These are phyloP conservation scores for Xenus cinereus DNA, from an alignment of 2,113 vertebrate genomes.

Conservation along the genomic window DNA sequence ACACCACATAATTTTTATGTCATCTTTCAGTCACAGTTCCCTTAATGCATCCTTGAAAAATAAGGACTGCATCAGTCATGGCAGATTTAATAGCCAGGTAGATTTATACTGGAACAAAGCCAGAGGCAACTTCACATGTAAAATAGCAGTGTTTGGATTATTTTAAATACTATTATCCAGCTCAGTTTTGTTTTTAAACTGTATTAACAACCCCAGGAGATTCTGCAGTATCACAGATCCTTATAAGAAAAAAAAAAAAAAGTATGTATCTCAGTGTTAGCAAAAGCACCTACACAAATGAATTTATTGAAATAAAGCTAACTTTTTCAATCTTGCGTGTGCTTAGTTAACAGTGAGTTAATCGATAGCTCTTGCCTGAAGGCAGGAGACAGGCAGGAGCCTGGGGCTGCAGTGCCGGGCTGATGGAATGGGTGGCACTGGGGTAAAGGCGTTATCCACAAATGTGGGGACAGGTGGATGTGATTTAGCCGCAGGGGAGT, in stretches of 20 bases:
- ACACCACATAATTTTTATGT: background rate
- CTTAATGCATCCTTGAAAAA: slow-evolving; percentile 15
- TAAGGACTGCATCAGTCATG: background rate
- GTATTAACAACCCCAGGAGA: background rate
- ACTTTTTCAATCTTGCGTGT: background rate
- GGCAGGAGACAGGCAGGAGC: background rate
- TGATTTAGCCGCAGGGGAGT: background rate
- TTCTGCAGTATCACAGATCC: background rate
- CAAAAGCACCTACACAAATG: background rate
- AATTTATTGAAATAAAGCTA: background rate
- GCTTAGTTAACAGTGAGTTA: background rate
- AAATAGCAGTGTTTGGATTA: slow-evolving; percentile 27
- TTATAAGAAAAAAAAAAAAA: background rate
- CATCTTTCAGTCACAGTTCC: background rate
- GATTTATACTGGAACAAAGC: background rate
- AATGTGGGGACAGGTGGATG: background rate
- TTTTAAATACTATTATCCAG: background rate
- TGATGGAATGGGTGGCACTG: background rate
- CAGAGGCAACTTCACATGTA: slow-evolving; percentile 8
- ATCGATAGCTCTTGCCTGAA: background rate
- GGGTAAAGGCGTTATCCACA: background rate
- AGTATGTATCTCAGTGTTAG: background rate
- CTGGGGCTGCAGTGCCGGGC: rapidly evolving
- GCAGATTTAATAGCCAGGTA: slow-evolving; percentile 25
- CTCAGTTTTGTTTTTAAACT: background rate